These are phyloP conservation scores for Ornithoptera priamus DNA, from an alignment of 2,888 invertebrate genomes.

Conservation along the genomic window DNA sequence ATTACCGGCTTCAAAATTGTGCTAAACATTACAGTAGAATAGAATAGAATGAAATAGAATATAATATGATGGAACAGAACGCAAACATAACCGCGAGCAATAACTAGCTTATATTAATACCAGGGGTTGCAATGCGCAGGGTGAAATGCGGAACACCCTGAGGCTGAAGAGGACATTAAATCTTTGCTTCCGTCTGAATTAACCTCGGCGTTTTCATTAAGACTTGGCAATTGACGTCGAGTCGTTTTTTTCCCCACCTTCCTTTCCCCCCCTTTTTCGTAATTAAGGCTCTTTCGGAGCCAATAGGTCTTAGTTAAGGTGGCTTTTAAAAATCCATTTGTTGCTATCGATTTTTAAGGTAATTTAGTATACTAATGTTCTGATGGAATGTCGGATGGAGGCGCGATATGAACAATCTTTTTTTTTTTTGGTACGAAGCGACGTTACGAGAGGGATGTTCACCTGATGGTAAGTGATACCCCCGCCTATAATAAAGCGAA, in stretches of 20 bases:
- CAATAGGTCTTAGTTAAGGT: neutral
- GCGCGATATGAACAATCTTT: too few species aligned
- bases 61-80: too few species aligned
- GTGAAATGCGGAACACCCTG: neutral
- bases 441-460: too few species aligned
- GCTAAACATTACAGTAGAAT: too few species aligned
- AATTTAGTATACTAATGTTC: too few species aligned
- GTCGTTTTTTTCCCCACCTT: neutral
- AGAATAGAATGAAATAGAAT: neutral
- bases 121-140: neutral
- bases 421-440: too few species aligned
- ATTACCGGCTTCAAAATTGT: neutral
- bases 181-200: constrained; percentile 24
- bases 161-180: constrained; percentile 19
- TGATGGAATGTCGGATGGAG: too few species aligned
- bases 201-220: constrained; percentile 26
- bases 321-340: neutral
- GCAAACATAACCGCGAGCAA: too few species aligned
- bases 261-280: neutral
- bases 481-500: too few species aligned
- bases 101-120: neutral
- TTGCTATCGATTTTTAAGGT: neutral
- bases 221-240: constrained; percentile 15
- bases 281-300: constrained; percentile 13
- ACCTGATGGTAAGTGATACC: too few species aligned